Evolutionary conservation across 2,888 invertebrate species (phyloP), one percentile per base, ranked within the genome.

Genomic region (Parnassius apollo): DNA sequence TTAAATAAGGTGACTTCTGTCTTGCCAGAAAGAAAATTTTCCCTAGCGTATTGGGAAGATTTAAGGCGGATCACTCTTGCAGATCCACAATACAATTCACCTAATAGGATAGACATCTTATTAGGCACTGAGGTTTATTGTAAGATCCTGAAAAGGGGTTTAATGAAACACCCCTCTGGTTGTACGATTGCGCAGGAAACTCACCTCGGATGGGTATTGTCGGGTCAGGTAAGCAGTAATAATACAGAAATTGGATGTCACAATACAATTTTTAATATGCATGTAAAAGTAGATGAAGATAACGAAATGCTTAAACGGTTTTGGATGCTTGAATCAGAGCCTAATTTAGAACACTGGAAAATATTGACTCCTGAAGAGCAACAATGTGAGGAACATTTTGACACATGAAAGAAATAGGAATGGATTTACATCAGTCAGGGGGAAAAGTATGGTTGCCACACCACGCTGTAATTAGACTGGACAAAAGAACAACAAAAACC

Each of bases 401-500:
- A 1, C 48, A 48, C n/a, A 48, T 48, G 48, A 2, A 48, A n/a
- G n/a, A n/a, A n/a, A 48, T 10, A 48, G 12, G 4, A 12, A 48
- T 12, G 48, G 48, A n/a, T 12, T 7, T 12, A 2, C 1, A 10
- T 10, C 48, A 48, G 12, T 12, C n/a, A 48, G 12, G 48, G 12
- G 48, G 9, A 48, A 48, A 48, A 48, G 48, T 48, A 48, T 48
- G 48, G 4, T 48, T 48, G 48, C 48, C 48, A 48, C 48, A 48
- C 7, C 12, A 48, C 2, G 12, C n/a, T 11, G 12, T 48, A 12
- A n/a, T 48, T 12, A 48, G 48, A 48, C 4, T 4, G 12, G 48
- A 48, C n/a, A 48, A 12, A 48, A 48, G 48, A 7, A 48, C 48
- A 9, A 44, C 44, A 48, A 48, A 48, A 48, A 48, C 48, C 4